Conservation (phyloP, 1,140 invertebrate species). For the Cylas formicarius region DNA sequence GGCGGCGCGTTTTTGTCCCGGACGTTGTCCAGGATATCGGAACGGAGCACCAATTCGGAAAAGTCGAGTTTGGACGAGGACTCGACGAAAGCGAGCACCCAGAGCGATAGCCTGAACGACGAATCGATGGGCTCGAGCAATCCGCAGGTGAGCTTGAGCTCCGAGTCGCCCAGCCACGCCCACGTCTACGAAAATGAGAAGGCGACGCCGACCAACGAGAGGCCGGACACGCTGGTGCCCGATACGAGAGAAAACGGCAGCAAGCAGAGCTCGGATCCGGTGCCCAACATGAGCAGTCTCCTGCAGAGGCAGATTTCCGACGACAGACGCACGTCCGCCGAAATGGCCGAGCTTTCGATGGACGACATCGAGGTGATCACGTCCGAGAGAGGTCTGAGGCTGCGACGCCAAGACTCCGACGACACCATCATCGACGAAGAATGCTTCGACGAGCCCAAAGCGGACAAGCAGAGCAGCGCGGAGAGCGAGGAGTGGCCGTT, state of each 20-base stretch:
- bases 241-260: constrained; percentile 15
- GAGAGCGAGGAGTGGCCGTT: constrained; percentile 64
- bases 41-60: constrained; percentile 79
- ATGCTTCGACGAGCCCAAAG: constrained; percentile 31
- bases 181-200: constrained; percentile 49
- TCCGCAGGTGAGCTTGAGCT: constrained; percentile 75
- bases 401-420: constrained; percentile 40
- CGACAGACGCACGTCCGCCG: constrained; percentile 69
- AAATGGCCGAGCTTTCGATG: constrained; percentile 73
- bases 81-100: constrained; percentile 69
- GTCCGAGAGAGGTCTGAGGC: constrained; percentile 37
- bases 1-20: constrained; percentile 64
- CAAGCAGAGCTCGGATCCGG: constrained; percentile 25
- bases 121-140: constrained; percentile 75
- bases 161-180: constrained; percentile 64
- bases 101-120: constrained; percentile 74
- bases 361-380: constrained; percentile 51
- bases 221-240: constrained; percentile 12
- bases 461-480: constrained; percentile 47
- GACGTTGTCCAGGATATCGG: constrained; percentile 77
- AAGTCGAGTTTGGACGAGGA: constrained; percentile 75
- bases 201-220: constrained; percentile 32
- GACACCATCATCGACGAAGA: constrained; percentile 43
- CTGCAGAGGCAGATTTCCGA: constrained; percentile 55
- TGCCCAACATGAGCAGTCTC: constrained; percentile 34